These are phyloP conservation scores for Agrypnia vestita DNA, from an alignment of 1,140 invertebrate genomes.

Conservation along the genomic window DNA sequence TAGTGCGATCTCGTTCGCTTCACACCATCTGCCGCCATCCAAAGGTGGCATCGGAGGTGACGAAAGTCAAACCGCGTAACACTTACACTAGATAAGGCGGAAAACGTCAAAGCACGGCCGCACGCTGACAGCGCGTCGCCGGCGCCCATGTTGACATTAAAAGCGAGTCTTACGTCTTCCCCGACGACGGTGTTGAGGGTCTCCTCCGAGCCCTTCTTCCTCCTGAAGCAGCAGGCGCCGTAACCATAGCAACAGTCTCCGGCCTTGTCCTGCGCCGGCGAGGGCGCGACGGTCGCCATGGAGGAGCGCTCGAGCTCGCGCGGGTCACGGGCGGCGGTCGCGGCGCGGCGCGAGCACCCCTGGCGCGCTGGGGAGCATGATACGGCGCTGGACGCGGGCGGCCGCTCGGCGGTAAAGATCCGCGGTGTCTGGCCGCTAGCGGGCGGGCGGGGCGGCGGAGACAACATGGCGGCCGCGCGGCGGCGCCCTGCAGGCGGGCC, in stretches of 20 bases:
- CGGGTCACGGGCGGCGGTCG: neutral
- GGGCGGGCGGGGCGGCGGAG: neutral
- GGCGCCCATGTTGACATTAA: too few relatives aligned
- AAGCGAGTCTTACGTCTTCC: neutral
- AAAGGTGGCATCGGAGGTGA: too few relatives aligned
- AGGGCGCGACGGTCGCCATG: slow-evolving; percentile 7
- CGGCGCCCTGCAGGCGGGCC: neutral
- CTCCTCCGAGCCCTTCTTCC: slow-evolving; percentile 22
- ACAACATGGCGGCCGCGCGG: neutral
- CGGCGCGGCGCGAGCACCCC: neutral
- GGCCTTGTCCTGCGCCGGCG: neutral
- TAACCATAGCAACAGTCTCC: slow-evolving; percentile 44
- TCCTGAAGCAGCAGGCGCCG: slow-evolving; percentile 50
- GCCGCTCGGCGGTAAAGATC: neutral
- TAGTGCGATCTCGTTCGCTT: too few relatives aligned
- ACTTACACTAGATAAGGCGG: too few relatives aligned
- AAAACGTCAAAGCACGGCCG: neutral
- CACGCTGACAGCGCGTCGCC: neutral
- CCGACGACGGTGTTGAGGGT: neutral
- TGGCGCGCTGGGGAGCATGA: neutral
- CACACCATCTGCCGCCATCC: too few relatives aligned
- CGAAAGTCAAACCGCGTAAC: too few relatives aligned
- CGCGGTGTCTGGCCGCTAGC: slow-evolving; percentile 11
- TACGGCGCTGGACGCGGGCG: neutral
- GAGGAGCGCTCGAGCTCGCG: neutral